A percentile compares a stretch with the other conserved stretches of the same genome.
Conservation (phyloP, 2,888 invertebrate species). For the Drosophila anceps region DNA sequence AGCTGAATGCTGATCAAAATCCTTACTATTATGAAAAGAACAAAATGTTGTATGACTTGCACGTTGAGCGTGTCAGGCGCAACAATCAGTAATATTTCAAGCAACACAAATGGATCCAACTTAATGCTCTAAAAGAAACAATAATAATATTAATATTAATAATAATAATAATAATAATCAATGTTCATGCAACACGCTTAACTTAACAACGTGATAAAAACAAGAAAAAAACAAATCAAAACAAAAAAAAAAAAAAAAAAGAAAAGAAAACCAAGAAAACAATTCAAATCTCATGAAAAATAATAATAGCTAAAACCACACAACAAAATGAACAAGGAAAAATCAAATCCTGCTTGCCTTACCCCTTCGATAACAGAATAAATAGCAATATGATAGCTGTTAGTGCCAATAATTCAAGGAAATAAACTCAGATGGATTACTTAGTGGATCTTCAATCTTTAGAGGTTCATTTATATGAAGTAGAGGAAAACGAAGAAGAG, state of each 20-base stretch:
- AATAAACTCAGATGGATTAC: constrained; percentile 58
- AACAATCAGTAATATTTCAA: constrained; percentile 61
- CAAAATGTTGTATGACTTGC: constrained; percentile 93
- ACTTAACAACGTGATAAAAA: constrained; percentile 35
- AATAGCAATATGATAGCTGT: constrained; percentile 34
- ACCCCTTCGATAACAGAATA: constrained; percentile 27
- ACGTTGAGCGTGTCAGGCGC: constrained; percentile 92
- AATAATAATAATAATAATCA: neutral
- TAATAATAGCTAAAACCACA: constrained; percentile 2
- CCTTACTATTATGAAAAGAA: constrained; percentile 94
- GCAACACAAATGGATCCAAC: constrained; percentile 1
- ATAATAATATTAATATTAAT: neutral
- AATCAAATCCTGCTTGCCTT: constrained; percentile 41
- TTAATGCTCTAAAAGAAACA: constrained; percentile 3
- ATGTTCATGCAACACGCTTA: constrained; percentile 22
- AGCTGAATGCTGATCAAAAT: constrained; percentile 91
- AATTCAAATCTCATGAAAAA: neutral
- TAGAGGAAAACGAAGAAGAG: too few relatives aligned
- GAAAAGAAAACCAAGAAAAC: constrained; percentile 16
- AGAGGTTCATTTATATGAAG: constrained; percentile 9
- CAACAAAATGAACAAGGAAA: constrained; percentile 23
- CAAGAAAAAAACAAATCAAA: constrained; percentile 7
- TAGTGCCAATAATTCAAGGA: constrained; percentile 58
- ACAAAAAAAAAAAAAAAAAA: constrained; percentile 21
- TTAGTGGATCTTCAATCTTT: constrained; percentile 32